Percentiles rank a stretch among this genome's conserved stretches.
Evolutionary conservation across 1,140 invertebrate genomes (phyloP).

Genomic region (Pogonomyrmex barbatus): DNA sequence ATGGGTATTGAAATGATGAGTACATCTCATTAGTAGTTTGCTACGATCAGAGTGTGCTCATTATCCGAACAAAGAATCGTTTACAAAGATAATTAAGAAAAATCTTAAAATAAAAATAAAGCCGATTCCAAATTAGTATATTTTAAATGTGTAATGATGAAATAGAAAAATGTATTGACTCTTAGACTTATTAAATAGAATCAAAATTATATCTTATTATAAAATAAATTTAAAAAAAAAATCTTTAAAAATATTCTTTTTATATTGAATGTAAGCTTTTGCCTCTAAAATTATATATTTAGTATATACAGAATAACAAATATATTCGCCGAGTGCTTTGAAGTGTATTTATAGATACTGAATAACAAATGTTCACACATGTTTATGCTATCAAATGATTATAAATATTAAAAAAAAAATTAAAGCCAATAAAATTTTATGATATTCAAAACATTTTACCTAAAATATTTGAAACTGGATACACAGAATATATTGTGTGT

Average conservation of each 20-base stretch:
- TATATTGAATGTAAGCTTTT: not conserved
- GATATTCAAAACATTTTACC: too few relatives aligned
- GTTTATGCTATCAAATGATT: too few relatives aligned
- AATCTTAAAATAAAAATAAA: not conserved
- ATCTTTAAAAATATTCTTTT: not conserved
- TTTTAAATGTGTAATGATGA: not conserved
- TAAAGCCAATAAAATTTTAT: too few relatives aligned
- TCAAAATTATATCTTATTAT: not conserved
- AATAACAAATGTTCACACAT: too few relatives aligned
- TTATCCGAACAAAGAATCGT: not conserved
- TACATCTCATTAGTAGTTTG: not conserved
- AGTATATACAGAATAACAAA: too few relatives aligned
- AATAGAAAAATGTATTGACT: not conserved
- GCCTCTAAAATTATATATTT: too few relatives aligned
- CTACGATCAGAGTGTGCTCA: not conserved
- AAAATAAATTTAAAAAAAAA: not conserved
- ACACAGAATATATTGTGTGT: too few relatives aligned
- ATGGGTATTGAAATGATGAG: slow-evolving; percentile 25
- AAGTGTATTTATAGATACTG: too few relatives aligned
- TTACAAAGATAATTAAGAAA: slow-evolving; percentile 13
- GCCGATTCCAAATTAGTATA: not conserved
- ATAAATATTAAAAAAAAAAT: too few relatives aligned
- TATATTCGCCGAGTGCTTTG: too few relatives aligned
- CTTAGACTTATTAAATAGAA: not conserved
- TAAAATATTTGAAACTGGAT: too few relatives aligned